These are phyloP conservation scores for Hydrotaea cyrtoneurina DNA, from an alignment of 2,888 invertebrate genomes.

Conservation along the genomic window DNA sequence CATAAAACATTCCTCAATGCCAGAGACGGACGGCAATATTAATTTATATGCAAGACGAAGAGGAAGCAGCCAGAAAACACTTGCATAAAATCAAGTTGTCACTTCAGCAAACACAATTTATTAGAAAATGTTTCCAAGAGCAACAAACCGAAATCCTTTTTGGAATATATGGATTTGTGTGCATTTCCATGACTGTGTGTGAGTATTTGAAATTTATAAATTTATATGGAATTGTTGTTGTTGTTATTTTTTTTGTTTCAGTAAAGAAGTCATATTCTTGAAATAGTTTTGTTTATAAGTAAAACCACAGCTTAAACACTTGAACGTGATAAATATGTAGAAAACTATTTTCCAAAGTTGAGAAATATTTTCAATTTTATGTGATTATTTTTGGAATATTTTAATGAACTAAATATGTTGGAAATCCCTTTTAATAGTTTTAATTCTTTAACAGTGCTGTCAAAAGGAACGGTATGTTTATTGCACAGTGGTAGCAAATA, in stretches of 20 bases:
- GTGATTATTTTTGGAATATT: not conserved
- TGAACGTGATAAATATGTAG: conserved; percentile 32
- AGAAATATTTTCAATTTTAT: not conserved
- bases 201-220: not conserved
- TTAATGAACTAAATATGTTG: not conserved
- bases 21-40: not conserved
- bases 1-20: not conserved
- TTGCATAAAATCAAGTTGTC: conserved; percentile 58
- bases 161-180: not conserved
- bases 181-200: too few species aligned
- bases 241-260: not conserved
- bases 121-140: conserved; percentile 17
- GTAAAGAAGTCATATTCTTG: not conserved
- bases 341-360: not conserved
- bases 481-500: too few species aligned
- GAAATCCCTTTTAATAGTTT: conserved; percentile 4
- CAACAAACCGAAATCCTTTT: not conserved
- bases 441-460: not conserved
- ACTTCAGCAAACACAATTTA: conserved; percentile 44
- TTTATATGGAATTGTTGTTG: not conserved
- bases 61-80: not conserved
- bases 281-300: not conserved
- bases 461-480: too few species aligned
- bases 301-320: conserved; percentile 40
- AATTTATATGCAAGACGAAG: not conserved